Evolutionary conservation across 2,797 vertebrate species (phyloP).

Genomic region (Clarias fuscus): DNA sequence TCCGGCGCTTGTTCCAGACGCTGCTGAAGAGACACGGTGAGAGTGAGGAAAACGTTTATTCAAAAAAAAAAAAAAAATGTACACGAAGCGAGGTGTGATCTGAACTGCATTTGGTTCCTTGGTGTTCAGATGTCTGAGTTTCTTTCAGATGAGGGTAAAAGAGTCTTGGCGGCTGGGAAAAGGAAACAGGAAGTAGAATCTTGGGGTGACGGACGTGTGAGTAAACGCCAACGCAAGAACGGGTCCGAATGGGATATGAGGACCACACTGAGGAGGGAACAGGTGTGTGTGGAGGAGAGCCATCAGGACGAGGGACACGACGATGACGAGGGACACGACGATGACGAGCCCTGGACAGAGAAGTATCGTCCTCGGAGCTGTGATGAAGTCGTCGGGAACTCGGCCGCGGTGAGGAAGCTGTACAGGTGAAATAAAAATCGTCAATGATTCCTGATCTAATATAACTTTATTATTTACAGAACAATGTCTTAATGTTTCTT

Average conservation of each 20-base stretch:
- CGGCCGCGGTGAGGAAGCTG: slow-evolving; percentile 77
- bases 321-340: neutral
- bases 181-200: slow-evolving; percentile 30
- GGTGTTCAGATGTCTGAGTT: neutral
- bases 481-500: neutral
- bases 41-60: neutral
- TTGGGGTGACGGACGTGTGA: neutral
- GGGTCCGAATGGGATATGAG: neutral
- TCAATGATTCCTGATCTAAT: neutral
- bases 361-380: slow-evolving; percentile 87
- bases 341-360: slow-evolving; percentile 89
- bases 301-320: neutral
- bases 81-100: neutral
- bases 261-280: slow-evolving; percentile 58
- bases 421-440: slow-evolving; percentile 71
- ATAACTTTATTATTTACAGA: neutral
- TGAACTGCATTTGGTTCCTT: neutral
- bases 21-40: slow-evolving; percentile 73
- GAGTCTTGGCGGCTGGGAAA: slow-evolving; percentile 19
- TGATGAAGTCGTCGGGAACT: slow-evolving; percentile 85
- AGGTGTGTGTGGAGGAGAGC: neutral
- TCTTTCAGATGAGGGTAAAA: neutral
- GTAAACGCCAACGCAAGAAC: neutral
- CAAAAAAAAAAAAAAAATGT: neutral
- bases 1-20: slow-evolving; percentile 70